Base-by-base conservation (phyloP, 2,888 invertebrate genomes). In the Tiliacea aurago region DNA sequence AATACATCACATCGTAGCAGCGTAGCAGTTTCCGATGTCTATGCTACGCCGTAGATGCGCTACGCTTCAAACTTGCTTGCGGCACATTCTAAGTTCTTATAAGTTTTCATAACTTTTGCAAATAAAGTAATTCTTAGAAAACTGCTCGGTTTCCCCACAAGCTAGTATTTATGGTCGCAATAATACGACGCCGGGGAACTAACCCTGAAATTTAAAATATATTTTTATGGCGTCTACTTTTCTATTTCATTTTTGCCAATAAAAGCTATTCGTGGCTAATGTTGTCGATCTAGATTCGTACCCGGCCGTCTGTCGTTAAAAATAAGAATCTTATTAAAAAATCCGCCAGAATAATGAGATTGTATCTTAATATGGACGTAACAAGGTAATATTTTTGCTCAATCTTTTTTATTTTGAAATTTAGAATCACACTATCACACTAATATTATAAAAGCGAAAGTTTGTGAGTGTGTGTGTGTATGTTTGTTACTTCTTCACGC, bases 221-320 rank as follows among this genome's bases (percentile, higher is more conserved):
- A 65, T 68, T 66, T 80, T 83, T 83, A 83, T 85, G 66, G 73
- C 80, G 75, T 83, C 86, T 83, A 71, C 58, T 33, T 71, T 79
- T 73, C 70, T 69, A 79, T 85, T 83, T 67, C 62, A 67, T 73
- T 73, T 82, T 85, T 73, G 64, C 55, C 70, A 74, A 68, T 74
- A 78, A 74, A 80, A 70, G 66, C 56, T 81, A 75, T 84, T 81
- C 61, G 61, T 49, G 45, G 61, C 65, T 72, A 70, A 74, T 71
- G 49, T 82, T 75, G 33, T 67, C 70, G 73, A 76, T 81, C 64
- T 79, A 76, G 75, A 75, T 75, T 76, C 75, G 82, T 87, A 87
- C 84, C 81, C 84, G 77, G 75, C 78, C 70, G 68, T 71, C 61
- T 72, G 59, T 67, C 13, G 53, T 64, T 79, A 41, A 58, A 49